Percentiles rank a stretch among this genome's conserved stretches.
phyloP scores from a whole-genome alignment of 2,113 vertebrate genomes.

The Menura novaehollandiae region DNA sequence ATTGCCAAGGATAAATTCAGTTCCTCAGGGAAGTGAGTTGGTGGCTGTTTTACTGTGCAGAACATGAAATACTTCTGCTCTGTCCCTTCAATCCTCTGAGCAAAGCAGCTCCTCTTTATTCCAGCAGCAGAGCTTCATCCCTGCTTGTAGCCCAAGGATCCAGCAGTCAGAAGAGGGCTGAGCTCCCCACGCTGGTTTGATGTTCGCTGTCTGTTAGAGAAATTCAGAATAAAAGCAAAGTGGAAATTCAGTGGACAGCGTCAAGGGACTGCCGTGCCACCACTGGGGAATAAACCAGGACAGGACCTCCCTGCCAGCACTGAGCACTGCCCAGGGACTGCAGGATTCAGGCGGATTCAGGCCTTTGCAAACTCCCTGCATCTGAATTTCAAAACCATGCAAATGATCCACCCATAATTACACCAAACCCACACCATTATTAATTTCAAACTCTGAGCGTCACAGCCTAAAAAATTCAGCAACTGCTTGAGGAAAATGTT shows the following conservation, averaged over 20 bases:
- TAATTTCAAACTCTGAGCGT: neutral
- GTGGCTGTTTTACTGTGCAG: neutral
- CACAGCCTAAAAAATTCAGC: neutral
- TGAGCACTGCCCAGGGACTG: neutral
- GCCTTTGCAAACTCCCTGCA: neutral
- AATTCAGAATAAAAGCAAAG: neutral
- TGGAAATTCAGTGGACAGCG: neutral
- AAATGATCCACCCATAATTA: neutral
- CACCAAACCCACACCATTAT: neutral
- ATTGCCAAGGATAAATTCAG: neutral
- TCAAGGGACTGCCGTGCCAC: neutral
- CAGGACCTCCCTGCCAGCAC: neutral
- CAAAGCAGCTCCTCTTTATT: conserved; percentile 27
- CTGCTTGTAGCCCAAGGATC: neutral
- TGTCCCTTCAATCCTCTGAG: conserved; percentile 30
- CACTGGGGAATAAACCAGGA: neutral
- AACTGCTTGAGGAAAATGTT: neutral
- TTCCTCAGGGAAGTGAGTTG: neutral
- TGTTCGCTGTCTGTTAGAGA: neutral
- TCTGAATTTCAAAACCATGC: neutral
- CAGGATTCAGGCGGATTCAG: neutral
- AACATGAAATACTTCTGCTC: conserved; percentile 20
- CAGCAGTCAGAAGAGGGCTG: neutral
- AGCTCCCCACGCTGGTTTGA: neutral
- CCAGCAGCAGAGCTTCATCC: conserved; percentile 40